Evolutionary conservation across 2,888 invertebrate species (phyloP).

Genomic region (Drosophila limbata): DNA sequence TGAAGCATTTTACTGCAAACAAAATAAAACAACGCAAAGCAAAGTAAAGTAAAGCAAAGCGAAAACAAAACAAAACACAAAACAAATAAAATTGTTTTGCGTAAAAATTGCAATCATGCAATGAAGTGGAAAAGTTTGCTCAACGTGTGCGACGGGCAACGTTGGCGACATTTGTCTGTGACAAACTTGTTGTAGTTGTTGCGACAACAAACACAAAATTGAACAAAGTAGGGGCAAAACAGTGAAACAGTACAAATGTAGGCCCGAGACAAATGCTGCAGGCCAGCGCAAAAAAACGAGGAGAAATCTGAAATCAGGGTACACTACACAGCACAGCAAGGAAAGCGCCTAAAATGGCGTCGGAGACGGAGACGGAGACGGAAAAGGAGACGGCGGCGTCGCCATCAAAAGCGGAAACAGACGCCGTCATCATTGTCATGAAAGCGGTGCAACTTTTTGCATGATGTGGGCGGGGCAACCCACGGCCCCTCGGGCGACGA

Average conservation of each 20-base stretch:
- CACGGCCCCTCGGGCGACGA: constrained; percentile 58
- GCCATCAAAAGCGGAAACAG: constrained; percentile 73
- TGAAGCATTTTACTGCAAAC: constrained; percentile 40
- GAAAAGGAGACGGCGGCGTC: constrained; percentile 16
- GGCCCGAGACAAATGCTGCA: constrained; percentile 64
- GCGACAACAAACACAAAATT: constrained; percentile 58
- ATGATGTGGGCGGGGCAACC: constrained; percentile 33
- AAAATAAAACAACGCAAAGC: constrained; percentile 21
- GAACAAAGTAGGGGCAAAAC: constrained; percentile 46
- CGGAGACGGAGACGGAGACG: neutral
- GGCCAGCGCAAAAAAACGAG: constrained; percentile 24
- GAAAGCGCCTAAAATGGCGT: constrained; percentile 66
- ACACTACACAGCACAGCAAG: neutral
- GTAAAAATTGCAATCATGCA: constrained; percentile 78
- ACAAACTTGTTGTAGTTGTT: constrained; percentile 53
- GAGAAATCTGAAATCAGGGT: constrained; percentile 26
- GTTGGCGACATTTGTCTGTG: constrained; percentile 60
- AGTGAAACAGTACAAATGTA: constrained; percentile 54
- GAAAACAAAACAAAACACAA: constrained; percentile 52
- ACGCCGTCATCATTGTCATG: constrained; percentile 75
- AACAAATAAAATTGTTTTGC: constrained; percentile 78
- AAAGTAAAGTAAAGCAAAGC: constrained; percentile 54
- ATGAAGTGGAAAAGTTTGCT: constrained; percentile 78
- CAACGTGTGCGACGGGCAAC: constrained; percentile 60
- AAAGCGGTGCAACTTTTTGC: constrained; percentile 63